Base-by-base conservation (phyloP, 2,113 vertebrate genomes). In the Oreochromis tanganicae region DNA sequence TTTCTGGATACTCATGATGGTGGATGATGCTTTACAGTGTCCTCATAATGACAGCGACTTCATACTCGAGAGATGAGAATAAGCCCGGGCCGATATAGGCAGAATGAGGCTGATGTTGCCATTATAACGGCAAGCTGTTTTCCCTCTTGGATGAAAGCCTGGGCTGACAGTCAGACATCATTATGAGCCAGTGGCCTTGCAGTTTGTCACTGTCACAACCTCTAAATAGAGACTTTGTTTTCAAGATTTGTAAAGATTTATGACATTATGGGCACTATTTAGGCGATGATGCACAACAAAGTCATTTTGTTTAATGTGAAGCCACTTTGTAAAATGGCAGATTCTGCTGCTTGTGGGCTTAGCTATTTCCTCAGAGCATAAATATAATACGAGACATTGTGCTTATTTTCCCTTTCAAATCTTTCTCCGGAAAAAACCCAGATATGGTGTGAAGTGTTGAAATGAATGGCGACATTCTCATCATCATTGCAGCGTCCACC, bases 141-240 rank as follows among this genome's bases (percentile, higher is more conserved):
- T 93, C 90, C 93, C 92, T 89, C 84, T 93, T 94, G 93, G 91
- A 89, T 79, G 52, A 29, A 50, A 89, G 91, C 87, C 93, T 75
- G 82, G 84, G 87, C 89, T 96, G 95, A 96, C 94, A 94, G 93
- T 95, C 93, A 95, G 91, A 90, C 92, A 86, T 94, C 95, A 94
- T 95, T 96, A 95, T 92, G 88, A 94, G 88, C 92, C 82, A 92
- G 92, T 90, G 94, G 95, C 91, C 86, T 90, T 92, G 95, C 93
- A 88, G 87, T 96, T 94, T 95, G 93, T 95, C 95, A 95, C 92
- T 95, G 95, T 95, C 95, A 93, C 32, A n/a, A 84, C 85, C 84
- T 92, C 95, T 95, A 94, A 95, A 95, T 93, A 84, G 94, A 95
- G 94, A 95, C 95, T 93, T 95, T 96, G 95, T 96, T 95, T 94